Evolutionary conservation across 2,888 invertebrate genomes (phyloP), one percentile per base, ranked within the genome.

Genomic region (Hyposoter didymator): DNA sequence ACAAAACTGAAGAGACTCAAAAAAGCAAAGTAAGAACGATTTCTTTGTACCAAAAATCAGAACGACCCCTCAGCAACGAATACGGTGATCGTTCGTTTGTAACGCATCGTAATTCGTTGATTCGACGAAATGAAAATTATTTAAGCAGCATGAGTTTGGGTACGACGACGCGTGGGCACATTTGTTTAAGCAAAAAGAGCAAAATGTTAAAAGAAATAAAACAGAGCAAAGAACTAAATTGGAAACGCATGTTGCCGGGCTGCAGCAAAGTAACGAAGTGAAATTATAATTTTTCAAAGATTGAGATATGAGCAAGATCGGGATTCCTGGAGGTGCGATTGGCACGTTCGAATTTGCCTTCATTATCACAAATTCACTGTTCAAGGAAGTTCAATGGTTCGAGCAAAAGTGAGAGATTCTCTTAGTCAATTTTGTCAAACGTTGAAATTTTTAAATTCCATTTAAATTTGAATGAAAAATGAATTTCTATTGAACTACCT

Each of bases 121-220:
- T 47, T 59, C 55, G 28, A 73, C 14, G 73, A 67, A 28, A 45
- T 43, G 62, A 79, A 35, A 59, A 75, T 8, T 12, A 32, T 74
- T 72, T 35, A 84, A 82, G 75, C 78, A 90, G 93, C 92, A 93
- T 92, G 92, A 92, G 92, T 92, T 91, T 91, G 90, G 92, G 92
- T 91, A 92, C 91, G 88, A 92, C 93, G 91, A 90, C 89, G 89
- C 90, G 92, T 90, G 88, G 89, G 88, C 78, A 86, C 76, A 84
- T 74, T 43, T 87, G 43, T 78, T 52, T 81, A 69, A 52, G 55
- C 55, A 76, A 85, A 73, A 84, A 72, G 52, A 72, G 59, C 64
- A 35, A 43, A 73, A 69, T 45, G 62, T 73, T 70, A 12, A 35
- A 35, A 28, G 45, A 69, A 82, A 62, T 17, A n/a, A 72, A 52